phyloP scores from a whole-genome alignment of 2,888 invertebrate species.

The Psococerastis gibbosa region DNA sequence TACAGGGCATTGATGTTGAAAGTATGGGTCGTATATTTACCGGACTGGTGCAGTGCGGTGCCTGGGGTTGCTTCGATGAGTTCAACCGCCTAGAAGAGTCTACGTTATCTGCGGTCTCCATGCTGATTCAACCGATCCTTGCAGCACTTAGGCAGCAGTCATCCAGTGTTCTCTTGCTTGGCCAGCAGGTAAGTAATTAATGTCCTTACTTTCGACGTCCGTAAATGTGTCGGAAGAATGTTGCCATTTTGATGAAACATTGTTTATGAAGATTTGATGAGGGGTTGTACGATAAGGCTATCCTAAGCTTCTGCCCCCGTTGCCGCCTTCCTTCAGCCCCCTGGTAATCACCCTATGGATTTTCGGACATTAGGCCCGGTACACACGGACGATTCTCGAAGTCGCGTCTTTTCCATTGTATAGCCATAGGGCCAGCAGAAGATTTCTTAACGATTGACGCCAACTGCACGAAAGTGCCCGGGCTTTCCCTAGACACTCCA shows the following conservation, averaged over 20 bases:
- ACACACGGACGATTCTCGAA: too few relatives aligned
- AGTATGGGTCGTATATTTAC: constrained; percentile 90
- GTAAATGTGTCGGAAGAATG: constrained; percentile 14
- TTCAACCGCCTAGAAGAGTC: constrained; percentile 92
- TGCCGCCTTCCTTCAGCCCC: too few relatives aligned
- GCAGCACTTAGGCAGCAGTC: constrained; percentile 48
- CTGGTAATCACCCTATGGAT: too few relatives aligned
- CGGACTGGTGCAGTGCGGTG: constrained; percentile 82
- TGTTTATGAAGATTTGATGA: constrained; percentile 11
- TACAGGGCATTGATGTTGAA: constrained; percentile 76
- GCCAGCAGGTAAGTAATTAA: constrained; percentile 29
- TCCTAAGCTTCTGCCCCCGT: too few relatives aligned
- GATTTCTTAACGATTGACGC: too few relatives aligned
- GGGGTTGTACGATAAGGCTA: constrained; percentile 10
- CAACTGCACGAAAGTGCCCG: too few relatives aligned
- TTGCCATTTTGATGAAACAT: constrained; percentile 2
- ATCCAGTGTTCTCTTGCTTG: constrained; percentile 29
- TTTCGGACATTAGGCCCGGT: too few relatives aligned
- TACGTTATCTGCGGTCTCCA: constrained; percentile 86
- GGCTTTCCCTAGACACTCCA: too few relatives aligned
- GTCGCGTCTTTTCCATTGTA: too few relatives aligned
- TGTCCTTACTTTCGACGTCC: neutral
- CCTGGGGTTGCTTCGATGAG: constrained; percentile 99
- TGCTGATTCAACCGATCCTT: constrained; percentile 85
- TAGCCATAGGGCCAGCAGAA: too few relatives aligned